These are phyloP conservation scores for Amphipyra berbera DNA, from an alignment of 2,888 invertebrate genomes.

Conservation along the genomic window DNA sequence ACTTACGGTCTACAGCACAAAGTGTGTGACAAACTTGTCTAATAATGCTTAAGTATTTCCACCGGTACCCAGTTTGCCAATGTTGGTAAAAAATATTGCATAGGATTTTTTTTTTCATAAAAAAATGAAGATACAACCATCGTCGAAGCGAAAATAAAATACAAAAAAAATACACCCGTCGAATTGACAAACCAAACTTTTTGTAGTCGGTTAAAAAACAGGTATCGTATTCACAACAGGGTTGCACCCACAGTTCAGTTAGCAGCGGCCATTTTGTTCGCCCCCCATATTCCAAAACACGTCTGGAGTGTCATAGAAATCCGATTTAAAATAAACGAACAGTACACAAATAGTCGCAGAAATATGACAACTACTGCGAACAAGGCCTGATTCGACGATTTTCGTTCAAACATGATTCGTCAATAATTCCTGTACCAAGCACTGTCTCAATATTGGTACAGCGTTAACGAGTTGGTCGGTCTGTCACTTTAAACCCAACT, in stretches of 20 bases:
- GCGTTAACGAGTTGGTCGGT: constrained; percentile 77
- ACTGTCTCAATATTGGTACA: constrained; percentile 79
- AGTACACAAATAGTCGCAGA: constrained; percentile 18
- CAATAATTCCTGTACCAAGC: constrained; percentile 79
- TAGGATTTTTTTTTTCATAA: neutral
- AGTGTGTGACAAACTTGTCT: too few species aligned
- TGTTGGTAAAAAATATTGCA: too few species aligned
- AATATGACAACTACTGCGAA: constrained; percentile 45
- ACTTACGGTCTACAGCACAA: too few species aligned
- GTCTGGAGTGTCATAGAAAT: constrained; percentile 25
- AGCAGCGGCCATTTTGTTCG: neutral
- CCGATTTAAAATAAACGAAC: constrained; percentile 33
- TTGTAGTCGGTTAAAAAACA: constrained; percentile 1
- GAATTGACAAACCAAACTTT: neutral
- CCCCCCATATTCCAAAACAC: neutral
- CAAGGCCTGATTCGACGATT: constrained; percentile 64
- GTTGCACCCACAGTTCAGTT: neutral
- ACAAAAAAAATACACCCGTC: neutral
- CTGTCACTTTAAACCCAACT: constrained; percentile 42
- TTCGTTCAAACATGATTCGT: constrained; percentile 77
- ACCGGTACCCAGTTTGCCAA: too few species aligned
- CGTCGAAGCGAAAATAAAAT: too few species aligned
- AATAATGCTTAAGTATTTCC: too few species aligned
- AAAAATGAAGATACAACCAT: neutral
- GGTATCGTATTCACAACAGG: neutral